Conservation (phyloP, 2,797 vertebrate genomes). For the Ctenosaura bakeri region DNA sequence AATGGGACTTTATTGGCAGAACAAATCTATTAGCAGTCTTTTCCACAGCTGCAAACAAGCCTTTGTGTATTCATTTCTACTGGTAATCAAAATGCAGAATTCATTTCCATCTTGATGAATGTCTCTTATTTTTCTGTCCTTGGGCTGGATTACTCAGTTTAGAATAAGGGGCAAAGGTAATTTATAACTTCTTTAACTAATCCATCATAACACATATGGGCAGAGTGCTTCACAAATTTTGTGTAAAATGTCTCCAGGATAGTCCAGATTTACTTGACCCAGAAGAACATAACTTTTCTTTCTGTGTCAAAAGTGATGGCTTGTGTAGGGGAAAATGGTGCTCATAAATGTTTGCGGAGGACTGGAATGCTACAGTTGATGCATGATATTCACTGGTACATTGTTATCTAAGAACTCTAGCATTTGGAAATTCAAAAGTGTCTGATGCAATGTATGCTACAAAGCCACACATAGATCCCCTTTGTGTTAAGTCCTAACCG, state of each 20-base stretch:
- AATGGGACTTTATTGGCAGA: constrained; percentile 76
- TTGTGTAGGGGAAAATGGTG: constrained; percentile 68
- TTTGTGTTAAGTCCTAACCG: constrained; percentile 34
- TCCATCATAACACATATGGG: constrained; percentile 30
- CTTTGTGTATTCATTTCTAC: constrained; percentile 76
- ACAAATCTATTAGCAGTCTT: constrained; percentile 74
- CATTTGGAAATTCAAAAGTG: constrained; percentile 73
- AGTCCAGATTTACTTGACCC: constrained; percentile 62
- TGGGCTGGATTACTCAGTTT: background rate
- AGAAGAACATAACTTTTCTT: constrained; percentile 47
- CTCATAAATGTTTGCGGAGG: constrained; percentile 77
- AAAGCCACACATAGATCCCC: constrained; percentile 62
- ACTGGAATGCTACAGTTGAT: constrained; percentile 75
- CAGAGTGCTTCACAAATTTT: constrained; percentile 32
- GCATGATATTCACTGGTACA: constrained; percentile 61
- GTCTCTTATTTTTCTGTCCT: constrained; percentile 10
- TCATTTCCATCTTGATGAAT: constrained; percentile 38
- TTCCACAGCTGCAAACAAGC: constrained; percentile 79
- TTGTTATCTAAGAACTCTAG: constrained; percentile 70
- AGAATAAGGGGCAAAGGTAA: background rate
- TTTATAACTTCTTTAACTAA: constrained; percentile 40
- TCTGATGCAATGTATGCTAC: constrained; percentile 45
- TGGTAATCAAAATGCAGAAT: constrained; percentile 61
- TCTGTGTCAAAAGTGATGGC: constrained; percentile 69
- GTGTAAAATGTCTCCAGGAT: constrained; percentile 48